Evolutionary conservation across 1,140 invertebrate genomes (phyloP).

Genomic region (Zaprionus tsacasi): DNA sequence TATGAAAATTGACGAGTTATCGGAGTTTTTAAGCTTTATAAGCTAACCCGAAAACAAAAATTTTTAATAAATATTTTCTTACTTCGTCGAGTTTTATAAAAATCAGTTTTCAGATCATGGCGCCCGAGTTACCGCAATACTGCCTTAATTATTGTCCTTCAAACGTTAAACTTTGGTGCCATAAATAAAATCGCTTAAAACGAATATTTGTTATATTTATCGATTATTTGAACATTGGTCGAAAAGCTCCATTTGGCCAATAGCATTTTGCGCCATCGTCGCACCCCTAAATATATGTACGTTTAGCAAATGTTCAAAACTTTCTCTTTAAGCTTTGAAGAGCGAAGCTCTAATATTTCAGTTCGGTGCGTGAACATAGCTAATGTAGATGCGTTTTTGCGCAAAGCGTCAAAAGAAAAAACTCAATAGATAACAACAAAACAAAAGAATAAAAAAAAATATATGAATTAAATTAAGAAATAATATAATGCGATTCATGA

Average conservation of each 20-base stretch:
- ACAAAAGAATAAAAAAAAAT: background rate
- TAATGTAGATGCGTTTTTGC: constrained; percentile 66
- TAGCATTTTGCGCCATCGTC: constrained; percentile 1
- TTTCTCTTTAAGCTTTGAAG: constrained; percentile 19
- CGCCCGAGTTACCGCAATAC: too few relatives aligned
- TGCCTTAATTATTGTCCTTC: too few relatives aligned
- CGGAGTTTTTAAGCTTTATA: too few relatives aligned
- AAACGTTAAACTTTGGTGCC: too few relatives aligned
- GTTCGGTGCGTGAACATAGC: constrained; percentile 71
- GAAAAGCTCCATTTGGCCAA: background rate
- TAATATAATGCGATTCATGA: background rate
- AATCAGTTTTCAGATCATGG: too few relatives aligned
- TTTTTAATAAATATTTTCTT: too few relatives aligned
- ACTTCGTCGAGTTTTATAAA: too few relatives aligned
- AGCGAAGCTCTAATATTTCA: constrained; percentile 35
- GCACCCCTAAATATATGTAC: constrained; percentile 8
- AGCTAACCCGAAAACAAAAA: too few relatives aligned
- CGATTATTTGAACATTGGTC: too few relatives aligned
- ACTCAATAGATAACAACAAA: constrained; percentile 40
- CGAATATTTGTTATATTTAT: too few relatives aligned
- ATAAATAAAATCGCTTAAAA: too few relatives aligned
- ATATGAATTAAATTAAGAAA: constrained; percentile 5
- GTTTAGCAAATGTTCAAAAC: constrained; percentile 41
- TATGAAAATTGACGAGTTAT: too few relatives aligned
- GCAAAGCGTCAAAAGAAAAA: constrained; percentile 43